Percentiles rank a stretch among this genome's conserved stretches.
Evolutionary conservation across 2,888 invertebrate genomes (phyloP).

Genomic region (Diarsia mendica): DNA sequence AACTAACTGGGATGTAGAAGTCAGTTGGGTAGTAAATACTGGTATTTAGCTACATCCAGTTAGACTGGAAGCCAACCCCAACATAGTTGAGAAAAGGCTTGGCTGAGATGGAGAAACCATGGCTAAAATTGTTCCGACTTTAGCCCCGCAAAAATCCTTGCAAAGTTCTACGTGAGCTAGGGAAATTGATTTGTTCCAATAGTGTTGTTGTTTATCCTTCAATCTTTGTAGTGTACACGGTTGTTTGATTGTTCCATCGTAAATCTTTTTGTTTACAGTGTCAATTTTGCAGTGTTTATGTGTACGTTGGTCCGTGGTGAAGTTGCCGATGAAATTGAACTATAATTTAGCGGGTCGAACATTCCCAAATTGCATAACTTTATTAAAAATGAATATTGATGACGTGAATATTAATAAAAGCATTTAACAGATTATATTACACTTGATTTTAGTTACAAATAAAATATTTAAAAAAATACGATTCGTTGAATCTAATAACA

Average conservation of each 20-base stretch:
- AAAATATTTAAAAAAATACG: neutral
- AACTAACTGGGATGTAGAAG: no score
- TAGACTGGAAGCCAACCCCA: no score
- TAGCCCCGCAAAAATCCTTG: neutral
- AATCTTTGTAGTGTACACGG: slow-evolving; percentile 55
- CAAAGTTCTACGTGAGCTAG: slow-evolving; percentile 68
- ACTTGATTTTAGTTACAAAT: neutral
- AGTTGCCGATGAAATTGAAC: slow-evolving; percentile 6
- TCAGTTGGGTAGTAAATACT: no score
- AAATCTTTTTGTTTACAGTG: slow-evolving; percentile 47
- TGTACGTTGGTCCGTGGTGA: neutral
- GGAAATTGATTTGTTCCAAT: slow-evolving; percentile 80
- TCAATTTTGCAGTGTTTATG: slow-evolving; percentile 19
- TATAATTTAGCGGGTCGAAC: neutral
- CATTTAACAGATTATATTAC: neutral
- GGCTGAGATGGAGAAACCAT: neutral
- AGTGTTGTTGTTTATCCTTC: slow-evolving; percentile 69
- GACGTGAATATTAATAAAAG: no score
- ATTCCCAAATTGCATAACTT: neutral
- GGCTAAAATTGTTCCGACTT: neutral
- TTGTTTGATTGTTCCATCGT: slow-evolving; percentile 41
- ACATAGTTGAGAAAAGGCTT: no score
- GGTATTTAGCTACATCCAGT: no score
- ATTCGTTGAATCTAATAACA: neutral
- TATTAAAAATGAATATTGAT: neutral